These are phyloP conservation scores for Talpa occidentalis DNA, from an alignment of 2,113 vertebrate species.

Conservation along the genomic window DNA sequence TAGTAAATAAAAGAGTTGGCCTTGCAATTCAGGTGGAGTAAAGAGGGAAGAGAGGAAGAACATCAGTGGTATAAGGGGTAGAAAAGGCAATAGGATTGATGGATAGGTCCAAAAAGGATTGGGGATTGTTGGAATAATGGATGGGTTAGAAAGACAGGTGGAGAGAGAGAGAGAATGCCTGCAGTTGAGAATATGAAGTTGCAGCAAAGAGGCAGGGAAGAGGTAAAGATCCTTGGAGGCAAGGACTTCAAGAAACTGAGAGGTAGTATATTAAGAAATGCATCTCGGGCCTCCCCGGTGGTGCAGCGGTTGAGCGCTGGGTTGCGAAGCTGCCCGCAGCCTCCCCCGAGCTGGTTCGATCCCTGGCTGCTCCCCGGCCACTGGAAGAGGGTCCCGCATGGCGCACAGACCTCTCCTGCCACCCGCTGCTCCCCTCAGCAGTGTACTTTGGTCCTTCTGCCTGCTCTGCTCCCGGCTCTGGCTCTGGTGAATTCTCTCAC, in stretches of 20 bases:
- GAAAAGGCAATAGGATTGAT: neutral
- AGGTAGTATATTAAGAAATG: neutral
- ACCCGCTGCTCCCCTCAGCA: too few relatives aligned
- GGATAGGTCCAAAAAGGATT: neutral
- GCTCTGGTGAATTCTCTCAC: too few relatives aligned
- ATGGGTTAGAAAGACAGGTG: neutral
- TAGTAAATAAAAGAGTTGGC: neutral
- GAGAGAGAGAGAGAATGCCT: neutral
- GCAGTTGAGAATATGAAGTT: neutral
- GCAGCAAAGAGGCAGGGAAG: neutral
- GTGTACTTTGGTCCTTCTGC: too few relatives aligned
- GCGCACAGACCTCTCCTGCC: too few relatives aligned
- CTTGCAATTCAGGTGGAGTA: neutral
- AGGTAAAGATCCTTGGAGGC: neutral
- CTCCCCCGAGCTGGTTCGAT: too few relatives aligned
- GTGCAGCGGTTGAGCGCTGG: too few relatives aligned
- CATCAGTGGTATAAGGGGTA: neutral
- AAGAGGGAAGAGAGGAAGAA: neutral
- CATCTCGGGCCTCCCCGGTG: too few relatives aligned
- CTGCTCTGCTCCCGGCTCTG: too few relatives aligned
- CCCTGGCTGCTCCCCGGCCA: too few relatives aligned
- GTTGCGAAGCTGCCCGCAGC: too few relatives aligned
- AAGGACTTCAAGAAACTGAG: neutral
- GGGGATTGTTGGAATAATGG: neutral
- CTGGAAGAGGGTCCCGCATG: too few relatives aligned